Conservation (phyloP, 2,797 vertebrate species). For the Sternotherus odoratus region DNA sequence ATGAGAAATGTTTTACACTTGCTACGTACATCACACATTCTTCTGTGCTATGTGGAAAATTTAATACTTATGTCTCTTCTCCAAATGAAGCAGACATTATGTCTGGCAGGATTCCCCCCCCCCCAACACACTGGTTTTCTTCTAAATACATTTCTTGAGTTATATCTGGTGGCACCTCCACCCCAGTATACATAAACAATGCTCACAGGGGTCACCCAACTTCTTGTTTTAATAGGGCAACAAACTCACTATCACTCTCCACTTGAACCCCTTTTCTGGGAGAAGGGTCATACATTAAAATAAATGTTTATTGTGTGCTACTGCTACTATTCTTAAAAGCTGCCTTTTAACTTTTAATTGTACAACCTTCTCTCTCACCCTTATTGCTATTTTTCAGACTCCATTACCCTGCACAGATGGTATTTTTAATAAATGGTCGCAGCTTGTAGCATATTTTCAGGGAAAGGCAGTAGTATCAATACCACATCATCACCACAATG, state of each 20-base stretch:
- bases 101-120: slow-evolving; percentile 54
- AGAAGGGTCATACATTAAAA: not conserved
- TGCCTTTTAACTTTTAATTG: not conserved
- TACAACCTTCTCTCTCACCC: not conserved
- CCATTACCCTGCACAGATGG: rapidly evolving
- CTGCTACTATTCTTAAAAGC: not conserved
- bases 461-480: not conserved
- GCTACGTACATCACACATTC: slow-evolving; percentile 60
- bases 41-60: slow-evolving; percentile 69
- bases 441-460: not conserved
- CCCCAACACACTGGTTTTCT: slow-evolving; percentile 59
- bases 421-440: not conserved
- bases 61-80: slow-evolving; percentile 72
- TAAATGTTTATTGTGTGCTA: not conserved
- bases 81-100: slow-evolving; percentile 71
- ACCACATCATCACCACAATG: not conserved
- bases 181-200: slow-evolving; percentile 14
- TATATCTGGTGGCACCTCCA: slow-evolving; percentile 17
- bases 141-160: slow-evolving; percentile 43
- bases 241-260: not conserved
- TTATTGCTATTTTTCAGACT: not conserved
- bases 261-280: not conserved
- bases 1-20: slow-evolving; percentile 54
- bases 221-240: slow-evolving; percentile 30
- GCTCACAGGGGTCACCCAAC: not conserved